Evolutionary conservation across 2,888 invertebrate genomes (phyloP), one percentile per base, ranked within the genome.

Genomic region (Nymphalis c-album): DNA sequence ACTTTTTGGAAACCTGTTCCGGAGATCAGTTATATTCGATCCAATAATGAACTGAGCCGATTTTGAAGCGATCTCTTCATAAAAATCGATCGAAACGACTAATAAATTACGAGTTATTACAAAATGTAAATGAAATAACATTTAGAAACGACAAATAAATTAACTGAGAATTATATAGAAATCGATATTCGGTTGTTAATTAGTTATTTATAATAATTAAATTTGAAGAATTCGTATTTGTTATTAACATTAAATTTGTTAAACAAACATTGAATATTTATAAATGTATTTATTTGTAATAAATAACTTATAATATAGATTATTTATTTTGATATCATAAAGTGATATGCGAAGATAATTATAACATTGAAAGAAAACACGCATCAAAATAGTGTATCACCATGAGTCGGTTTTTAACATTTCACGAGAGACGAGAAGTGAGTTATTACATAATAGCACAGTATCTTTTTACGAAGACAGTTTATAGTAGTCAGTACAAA

Each of bases 41-140:
- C 5, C n/a, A n/a, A 17, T 47, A 47, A 47, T 47, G n/a, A 48
- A 7, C 17, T 48, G 18, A 48, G 17, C 48, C 8, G 48, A 48
- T 48, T n/a, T 48, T 17, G 48, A 48, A 48, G n/a, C 18, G 17
- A 48, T 48, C 20, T 63, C 55, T 10, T 7, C 16, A 47, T 55
- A 57, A 40, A 60, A 63, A 64, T 40, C 40, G 55, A 60, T 59
- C 22, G 10, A 50, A 60, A 40, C 22, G 22, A 40, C 5, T 18
- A 18, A 64, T 68, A 68, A 68, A 64, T 61, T 17, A 55, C 35
- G 13, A 22, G 57, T 58, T 61, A 68, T 64, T 57, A 18, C 50
- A 20, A 45, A 57, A 64, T 46, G 26, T 20, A 61, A 20, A 60
- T 57, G 40, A 58, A 35, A 58, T 13, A 40, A 40, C 1, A 16